Conservation (phyloP, 2,113 vertebrate species). For the Natator depressus region DNA sequence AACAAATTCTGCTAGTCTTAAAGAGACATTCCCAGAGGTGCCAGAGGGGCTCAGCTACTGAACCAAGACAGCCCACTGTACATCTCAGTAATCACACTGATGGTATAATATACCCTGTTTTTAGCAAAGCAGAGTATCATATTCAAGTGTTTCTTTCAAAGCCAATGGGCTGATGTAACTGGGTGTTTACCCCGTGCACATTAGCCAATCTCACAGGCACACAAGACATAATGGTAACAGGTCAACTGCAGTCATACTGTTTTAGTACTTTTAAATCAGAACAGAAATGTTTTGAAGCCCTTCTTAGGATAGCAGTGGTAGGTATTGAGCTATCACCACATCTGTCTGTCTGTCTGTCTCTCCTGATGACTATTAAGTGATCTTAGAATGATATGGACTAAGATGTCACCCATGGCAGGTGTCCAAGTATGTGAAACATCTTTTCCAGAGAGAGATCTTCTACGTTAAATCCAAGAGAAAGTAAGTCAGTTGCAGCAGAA, state of each 20-base stretch:
- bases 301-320: neutral
- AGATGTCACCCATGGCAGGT: neutral
- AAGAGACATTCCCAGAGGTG: neutral
- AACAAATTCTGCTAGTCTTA: neutral
- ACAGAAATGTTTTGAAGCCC: neutral
- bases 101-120: neutral
- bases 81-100: neutral
- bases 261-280: neutral
- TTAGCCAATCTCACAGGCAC: neutral
- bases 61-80: neutral
- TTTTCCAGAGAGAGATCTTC: neutral
- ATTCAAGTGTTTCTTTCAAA: neutral
- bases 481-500: neutral
- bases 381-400: neutral
- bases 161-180: neutral
- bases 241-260: neutral
- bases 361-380: neutral
- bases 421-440: neutral
- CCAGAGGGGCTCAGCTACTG: neutral
- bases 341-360: neutral
- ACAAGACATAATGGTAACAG: neutral
- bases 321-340: neutral
- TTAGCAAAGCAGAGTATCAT: neutral
- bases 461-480: neutral
- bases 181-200: neutral